These are phyloP conservation scores for Oegoconia quadripuncta DNA, from an alignment of 2,888 invertebrate genomes.

Conservation along the genomic window DNA sequence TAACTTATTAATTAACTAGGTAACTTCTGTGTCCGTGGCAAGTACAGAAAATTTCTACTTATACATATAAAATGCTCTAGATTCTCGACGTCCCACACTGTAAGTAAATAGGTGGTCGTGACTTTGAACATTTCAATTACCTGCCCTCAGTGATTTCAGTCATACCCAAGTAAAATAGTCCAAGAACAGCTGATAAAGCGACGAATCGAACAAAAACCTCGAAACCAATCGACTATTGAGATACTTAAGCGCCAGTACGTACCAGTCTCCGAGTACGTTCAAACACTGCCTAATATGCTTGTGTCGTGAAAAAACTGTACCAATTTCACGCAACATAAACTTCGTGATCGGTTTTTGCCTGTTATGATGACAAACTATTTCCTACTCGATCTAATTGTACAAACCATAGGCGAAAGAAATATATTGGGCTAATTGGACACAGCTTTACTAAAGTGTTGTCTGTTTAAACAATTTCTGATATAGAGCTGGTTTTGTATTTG, in stretches of 20 bases:
- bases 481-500: neutral
- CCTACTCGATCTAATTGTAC: conserved; percentile 63
- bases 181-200: neutral
- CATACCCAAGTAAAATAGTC: too few species aligned
- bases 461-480: neutral
- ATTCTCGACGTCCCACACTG: too few species aligned
- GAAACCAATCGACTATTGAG: neutral
- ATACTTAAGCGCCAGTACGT: conserved; percentile 9
- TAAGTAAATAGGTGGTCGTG: too few species aligned
- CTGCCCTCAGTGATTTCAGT: too few species aligned
- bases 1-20: too few species aligned
- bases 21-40: too few species aligned
- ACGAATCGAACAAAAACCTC: neutral
- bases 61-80: too few species aligned
- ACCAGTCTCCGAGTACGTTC: conserved; percentile 24
- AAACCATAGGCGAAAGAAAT: conserved; percentile 12
- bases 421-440: neutral
- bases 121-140: too few species aligned
- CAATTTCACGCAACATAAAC: conserved; percentile 76
- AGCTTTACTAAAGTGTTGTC: neutral
- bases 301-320: conserved; percentile 32
- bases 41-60: too few species aligned
- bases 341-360: conserved; percentile 64
- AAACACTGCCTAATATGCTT: conserved; percentile 29
- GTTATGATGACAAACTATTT: conserved; percentile 69